Conservation (phyloP, 2,113 vertebrate species). For the Sterna hirundo region DNA sequence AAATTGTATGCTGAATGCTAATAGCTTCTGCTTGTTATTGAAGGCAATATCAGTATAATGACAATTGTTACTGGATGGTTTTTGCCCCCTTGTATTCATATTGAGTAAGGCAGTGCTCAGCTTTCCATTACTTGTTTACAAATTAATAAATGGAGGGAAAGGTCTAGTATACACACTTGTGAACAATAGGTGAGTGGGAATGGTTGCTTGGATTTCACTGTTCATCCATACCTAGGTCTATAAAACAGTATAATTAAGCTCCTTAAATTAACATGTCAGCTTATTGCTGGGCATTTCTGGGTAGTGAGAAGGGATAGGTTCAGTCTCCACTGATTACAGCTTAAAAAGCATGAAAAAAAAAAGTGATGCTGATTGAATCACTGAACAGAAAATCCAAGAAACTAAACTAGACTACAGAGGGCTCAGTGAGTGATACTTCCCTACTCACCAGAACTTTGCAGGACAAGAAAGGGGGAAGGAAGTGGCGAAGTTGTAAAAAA, state of each 20-base stretch:
- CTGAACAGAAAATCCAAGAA: neutral
- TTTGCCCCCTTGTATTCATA: neutral
- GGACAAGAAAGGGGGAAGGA: neutral
- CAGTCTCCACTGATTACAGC: neutral
- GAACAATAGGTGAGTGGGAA: neutral
- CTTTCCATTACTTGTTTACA: neutral
- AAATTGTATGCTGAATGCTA: neutral
- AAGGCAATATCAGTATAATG: neutral
- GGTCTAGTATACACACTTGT: fast-evolving
- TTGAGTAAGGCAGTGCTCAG: neutral
- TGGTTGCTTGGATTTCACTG: neutral
- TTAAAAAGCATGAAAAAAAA: neutral
- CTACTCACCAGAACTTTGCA: neutral
- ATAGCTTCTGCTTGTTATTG: neutral
- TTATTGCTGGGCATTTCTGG: neutral
- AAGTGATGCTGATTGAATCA: neutral
- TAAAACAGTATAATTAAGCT: neutral
- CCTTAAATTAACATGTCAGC: neutral
- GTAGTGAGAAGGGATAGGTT: neutral
- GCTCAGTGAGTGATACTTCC: neutral
- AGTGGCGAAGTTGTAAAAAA: neutral
- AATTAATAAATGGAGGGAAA: neutral
- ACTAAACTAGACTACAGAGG: neutral
- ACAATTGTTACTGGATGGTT: neutral
- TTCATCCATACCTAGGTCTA: neutral